Percentiles rank a stretch among this genome's conserved stretches.
Evolutionary conservation across 2,888 invertebrate genomes (phyloP).

Genomic region (Athrips mouffetella): DNA sequence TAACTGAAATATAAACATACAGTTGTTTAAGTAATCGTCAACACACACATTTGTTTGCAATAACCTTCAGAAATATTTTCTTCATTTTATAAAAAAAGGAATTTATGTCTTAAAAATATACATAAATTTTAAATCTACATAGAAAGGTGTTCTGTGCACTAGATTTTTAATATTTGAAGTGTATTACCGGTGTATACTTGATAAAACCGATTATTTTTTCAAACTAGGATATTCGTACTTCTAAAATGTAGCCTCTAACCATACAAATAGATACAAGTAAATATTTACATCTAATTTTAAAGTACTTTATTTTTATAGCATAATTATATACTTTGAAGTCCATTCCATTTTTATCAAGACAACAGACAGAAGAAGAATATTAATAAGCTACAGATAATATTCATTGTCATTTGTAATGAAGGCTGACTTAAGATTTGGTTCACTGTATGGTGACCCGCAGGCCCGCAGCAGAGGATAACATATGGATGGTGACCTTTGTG

Average conservation of each 20-base stretch:
- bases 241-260: background rate
- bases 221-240: background rate
- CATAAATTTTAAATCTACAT: constrained; percentile 37
- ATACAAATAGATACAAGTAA: constrained; percentile 1
- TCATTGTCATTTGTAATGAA: background rate
- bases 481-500: too few relatives aligned
- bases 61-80: too few relatives aligned
- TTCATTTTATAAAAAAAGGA: too few relatives aligned
- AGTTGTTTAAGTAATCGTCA: too few relatives aligned
- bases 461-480: too few relatives aligned
- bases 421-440: too few relatives aligned
- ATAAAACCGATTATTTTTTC: constrained; percentile 9
- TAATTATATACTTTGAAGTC: background rate
- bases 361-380: background rate
- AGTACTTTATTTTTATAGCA: background rate
- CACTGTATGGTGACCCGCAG: too few relatives aligned
- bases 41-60: too few relatives aligned
- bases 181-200: constrained; percentile 44
- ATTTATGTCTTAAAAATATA: background rate
- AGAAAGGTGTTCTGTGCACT: constrained; percentile 55
- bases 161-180: constrained; percentile 42
- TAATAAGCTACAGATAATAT: background rate
- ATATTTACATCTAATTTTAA: too few relatives aligned
- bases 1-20: too few relatives aligned
- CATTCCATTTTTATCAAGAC: background rate